phyloP scores from a whole-genome alignment of 30 jellyfish, hydroid and myxozoan species.

The Cassiopea andromeda region DNA sequence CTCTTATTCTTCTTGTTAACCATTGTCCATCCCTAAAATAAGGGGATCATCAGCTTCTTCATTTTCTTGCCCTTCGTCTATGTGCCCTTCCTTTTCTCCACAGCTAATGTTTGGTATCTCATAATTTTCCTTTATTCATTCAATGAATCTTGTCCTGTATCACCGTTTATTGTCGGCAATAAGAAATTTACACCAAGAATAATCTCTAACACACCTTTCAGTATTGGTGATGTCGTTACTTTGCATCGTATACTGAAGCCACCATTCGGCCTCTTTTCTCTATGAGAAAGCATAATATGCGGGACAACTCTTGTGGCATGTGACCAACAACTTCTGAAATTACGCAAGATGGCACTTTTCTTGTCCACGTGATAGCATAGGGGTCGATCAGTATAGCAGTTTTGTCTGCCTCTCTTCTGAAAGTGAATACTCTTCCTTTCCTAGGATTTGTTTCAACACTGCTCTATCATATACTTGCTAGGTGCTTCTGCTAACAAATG shows the following conservation, averaged over 20 bases:
- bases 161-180: not conserved
- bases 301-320: not conserved
- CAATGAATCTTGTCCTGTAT: not conserved
- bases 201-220: not conserved
- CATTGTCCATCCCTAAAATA: too few species aligned
- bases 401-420: not conserved
- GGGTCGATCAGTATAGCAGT: not conserved
- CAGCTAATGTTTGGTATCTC: not conserved
- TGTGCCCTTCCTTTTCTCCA: not conserved
- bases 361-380: not conserved
- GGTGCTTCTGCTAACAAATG: not conserved
- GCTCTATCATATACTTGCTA: not conserved
- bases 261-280: not conserved
- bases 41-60: not conserved
- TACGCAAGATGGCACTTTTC: not conserved
- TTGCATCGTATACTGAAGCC: not conserved
- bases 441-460: not conserved
- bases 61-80: not conserved
- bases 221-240: not conserved
- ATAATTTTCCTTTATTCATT: too few species aligned
- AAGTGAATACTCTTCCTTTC: constrained; percentile 7
- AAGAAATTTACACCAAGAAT: not conserved
- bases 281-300: not conserved
- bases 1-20: too few species aligned
- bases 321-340: not conserved